Base-by-base conservation (phyloP, 2,888 invertebrate genomes). In the Machimus atricapillus region DNA sequence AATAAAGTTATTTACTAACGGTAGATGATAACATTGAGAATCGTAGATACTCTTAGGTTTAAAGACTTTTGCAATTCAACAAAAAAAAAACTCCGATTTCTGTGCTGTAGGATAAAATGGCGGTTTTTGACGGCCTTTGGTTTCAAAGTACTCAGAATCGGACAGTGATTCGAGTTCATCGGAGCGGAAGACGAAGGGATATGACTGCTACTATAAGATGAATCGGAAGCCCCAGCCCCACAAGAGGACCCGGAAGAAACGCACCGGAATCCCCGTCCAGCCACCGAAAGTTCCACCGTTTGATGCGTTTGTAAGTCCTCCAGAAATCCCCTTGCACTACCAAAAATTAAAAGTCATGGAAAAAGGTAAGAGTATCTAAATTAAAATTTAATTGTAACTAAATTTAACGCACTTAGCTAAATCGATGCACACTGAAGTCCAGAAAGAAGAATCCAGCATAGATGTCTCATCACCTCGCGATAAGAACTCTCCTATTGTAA, bases 241-340 rank as follows among this genome's bases (percentile, higher is more conserved):
- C 91, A 96, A 96, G 91, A 94, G 96, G 91, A 94, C 95, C 89
- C 94, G 95, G 88, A 95, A 95, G 92, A 96, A 96, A 93, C 94
- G 95, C 89, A 94, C 94, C n/a, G 95, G 95, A 19, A 96, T 97
- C 90, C 96, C 97, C 1, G 97, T 97, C 40, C 96, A 97, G 89
- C 97, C 97, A 85, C 97, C 97, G 0, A 94, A 97, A 88, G 96
- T 97, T 86, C 95, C 96, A 87, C 95, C 95, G 87, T 93, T 96
- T 89, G 66, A 95, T 77, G 95, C 95, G 91, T 95, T 94, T 87
- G 95, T 95, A 34, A 94, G 94, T 81, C 95, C 95, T 7, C 95
- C 95, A 0, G 95, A 96, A 90, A 93, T 95, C 89, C 95, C 95
- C 87, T 89, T 91, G 58, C 91, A 92, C 89, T 94, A 94, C 88